Evolutionary conservation across 2,113 vertebrate genomes (phyloP).

Genomic region (Manacus vitellinus): DNA sequence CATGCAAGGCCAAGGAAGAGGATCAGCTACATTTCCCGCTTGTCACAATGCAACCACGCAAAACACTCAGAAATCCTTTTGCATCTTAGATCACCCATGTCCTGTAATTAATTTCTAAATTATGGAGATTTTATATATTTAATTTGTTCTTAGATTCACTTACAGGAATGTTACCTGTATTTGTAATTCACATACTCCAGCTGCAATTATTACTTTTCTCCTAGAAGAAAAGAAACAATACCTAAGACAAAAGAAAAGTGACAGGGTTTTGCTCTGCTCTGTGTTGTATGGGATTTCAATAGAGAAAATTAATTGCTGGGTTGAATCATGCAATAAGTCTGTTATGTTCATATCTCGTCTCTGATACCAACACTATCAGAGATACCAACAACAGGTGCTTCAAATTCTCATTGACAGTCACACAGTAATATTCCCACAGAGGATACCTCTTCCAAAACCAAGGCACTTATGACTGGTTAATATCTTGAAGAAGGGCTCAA

Average conservation of each 20-base stretch:
- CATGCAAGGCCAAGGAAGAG: not conserved
- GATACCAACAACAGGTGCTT: not conserved
- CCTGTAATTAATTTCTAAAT: slow-evolving; percentile 19
- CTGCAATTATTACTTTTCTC: not conserved
- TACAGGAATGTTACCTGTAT: not conserved
- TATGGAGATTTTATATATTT: not conserved
- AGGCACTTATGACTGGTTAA: not conserved
- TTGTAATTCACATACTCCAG: not conserved
- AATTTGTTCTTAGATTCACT: not conserved
- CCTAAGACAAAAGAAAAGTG: slow-evolving; percentile 33
- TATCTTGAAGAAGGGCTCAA: not conserved
- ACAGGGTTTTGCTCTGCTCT: not conserved
- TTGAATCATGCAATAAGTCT: not conserved
- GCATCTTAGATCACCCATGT: not conserved
- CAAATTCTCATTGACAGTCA: not conserved
- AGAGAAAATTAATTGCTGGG: not conserved
- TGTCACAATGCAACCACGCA: not conserved
- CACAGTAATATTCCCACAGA: not conserved
- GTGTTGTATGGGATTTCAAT: not conserved
- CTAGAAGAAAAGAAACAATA: slow-evolving; percentile 19
- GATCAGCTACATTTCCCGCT: not conserved
- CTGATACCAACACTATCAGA: not conserved
- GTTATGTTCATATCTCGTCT: not conserved
- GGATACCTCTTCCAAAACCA: not conserved
- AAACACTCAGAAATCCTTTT: not conserved